Conservation (phyloP, 1,140 invertebrate genomes). For the Aphis gossypii region DNA sequence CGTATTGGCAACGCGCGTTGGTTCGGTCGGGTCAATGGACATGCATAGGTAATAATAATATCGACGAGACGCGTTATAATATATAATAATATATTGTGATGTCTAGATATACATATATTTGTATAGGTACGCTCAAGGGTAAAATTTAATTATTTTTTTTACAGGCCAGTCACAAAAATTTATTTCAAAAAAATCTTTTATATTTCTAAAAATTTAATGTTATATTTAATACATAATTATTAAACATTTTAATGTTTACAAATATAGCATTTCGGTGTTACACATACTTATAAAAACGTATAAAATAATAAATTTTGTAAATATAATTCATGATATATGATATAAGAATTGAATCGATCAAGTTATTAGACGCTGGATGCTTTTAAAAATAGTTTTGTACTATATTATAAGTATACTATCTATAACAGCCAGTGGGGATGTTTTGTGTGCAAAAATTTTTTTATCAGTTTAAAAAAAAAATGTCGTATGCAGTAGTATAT, state of each 20-base stretch:
- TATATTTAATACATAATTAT: too few relatives aligned
- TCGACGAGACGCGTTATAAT: not conserved
- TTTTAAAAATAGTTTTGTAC: not conserved
- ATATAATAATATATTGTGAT: not conserved
- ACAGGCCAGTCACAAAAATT: not conserved
- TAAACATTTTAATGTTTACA: too few relatives aligned
- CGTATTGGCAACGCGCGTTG: not conserved
- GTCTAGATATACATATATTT: not conserved
- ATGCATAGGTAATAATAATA: not conserved
- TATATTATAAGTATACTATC: not conserved
- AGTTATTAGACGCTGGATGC: not conserved
- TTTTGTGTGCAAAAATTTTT: not conserved
- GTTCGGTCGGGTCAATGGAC: conserved; percentile 9
- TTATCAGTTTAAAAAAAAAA: not conserved
- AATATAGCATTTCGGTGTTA: too few relatives aligned
- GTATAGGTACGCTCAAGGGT: too few relatives aligned
- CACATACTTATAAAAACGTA: too few relatives aligned
- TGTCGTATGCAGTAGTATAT: not conserved
- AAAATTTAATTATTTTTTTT: not conserved
- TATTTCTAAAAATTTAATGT: not conserved
- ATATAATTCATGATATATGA: too few relatives aligned
- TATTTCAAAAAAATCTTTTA: not conserved
- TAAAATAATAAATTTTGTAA: too few relatives aligned
- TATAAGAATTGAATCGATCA: too few relatives aligned
- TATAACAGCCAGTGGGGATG: not conserved